Conservation (phyloP, 2,888 invertebrate species). For the Plemyria rubiginata region DNA sequence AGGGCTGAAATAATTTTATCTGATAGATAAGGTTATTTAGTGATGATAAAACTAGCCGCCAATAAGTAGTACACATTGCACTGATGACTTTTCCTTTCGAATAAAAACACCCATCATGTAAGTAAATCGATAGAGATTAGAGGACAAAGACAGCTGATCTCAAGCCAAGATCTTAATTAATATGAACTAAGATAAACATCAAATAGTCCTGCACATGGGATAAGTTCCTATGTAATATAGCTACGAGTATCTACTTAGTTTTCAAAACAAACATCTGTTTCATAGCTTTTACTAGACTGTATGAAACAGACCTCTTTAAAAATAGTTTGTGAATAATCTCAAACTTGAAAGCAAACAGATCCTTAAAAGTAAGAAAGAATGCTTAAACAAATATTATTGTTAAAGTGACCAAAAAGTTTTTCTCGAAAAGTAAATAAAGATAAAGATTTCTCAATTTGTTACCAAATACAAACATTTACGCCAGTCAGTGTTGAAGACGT, state of each 20-base stretch:
- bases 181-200: constrained; percentile 29
- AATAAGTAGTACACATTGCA: no score
- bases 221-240: constrained; percentile 14
- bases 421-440: constrained; percentile 54
- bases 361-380: constrained; percentile 30
- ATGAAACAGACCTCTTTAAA: constrained; percentile 6
- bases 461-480: constrained; percentile 56
- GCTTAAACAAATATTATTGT: constrained; percentile 44
- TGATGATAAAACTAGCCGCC: no score
- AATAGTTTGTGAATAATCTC: constrained; percentile 9
- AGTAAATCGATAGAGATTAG: constrained; percentile 27
- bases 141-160: constrained; percentile 26
- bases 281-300: no score
- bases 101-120: constrained; percentile 8
- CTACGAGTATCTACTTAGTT: constrained; percentile 1
- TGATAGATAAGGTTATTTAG: no score
- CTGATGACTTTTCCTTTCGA: background rate
- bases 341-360: constrained; percentile 27
- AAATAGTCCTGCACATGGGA: constrained; percentile 22
- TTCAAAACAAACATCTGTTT: constrained; percentile 1
- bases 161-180: constrained; percentile 36
- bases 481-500: constrained; percentile 66
- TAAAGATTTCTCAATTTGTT: constrained; percentile 66
- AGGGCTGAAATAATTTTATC: no score
- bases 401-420: constrained; percentile 46